Evolutionary conservation across 2,888 invertebrate species (phyloP).

Genomic region (Sinotaia quadrata): DNA sequence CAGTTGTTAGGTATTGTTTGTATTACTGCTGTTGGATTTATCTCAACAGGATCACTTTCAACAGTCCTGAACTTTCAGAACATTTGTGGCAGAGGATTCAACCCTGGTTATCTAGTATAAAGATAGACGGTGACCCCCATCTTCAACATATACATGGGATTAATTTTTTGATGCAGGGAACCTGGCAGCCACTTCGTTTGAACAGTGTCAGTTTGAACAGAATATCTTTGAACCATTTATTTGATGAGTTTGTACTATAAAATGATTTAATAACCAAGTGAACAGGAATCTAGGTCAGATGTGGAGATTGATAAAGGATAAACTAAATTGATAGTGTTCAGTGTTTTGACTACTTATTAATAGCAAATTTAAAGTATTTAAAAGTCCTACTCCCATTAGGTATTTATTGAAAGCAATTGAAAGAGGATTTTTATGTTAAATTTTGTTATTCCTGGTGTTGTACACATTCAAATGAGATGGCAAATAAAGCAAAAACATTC

Average conservation of each 20-base stretch:
- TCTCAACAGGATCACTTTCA: conserved; percentile 51
- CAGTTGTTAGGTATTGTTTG: background rate
- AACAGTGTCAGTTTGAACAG: conserved; percentile 56
- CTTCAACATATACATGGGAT: conserved; percentile 57
- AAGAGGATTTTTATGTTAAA: too few relatives aligned
- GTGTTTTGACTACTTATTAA: too few relatives aligned
- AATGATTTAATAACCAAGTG: background rate
- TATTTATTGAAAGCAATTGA: too few relatives aligned
- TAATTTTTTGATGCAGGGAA: conserved; percentile 54
- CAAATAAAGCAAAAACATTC: too few relatives aligned
- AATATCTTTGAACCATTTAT: background rate
- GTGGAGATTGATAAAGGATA: too few relatives aligned
- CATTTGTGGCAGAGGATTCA: conserved; percentile 52
- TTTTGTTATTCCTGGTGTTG: too few relatives aligned
- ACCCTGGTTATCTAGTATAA: conserved; percentile 46
- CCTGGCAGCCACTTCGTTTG: conserved; percentile 58
- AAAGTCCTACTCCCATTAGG: too few relatives aligned
- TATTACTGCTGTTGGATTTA: conserved; percentile 1
- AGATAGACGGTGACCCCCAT: conserved; percentile 53
- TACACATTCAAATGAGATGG: too few relatives aligned
- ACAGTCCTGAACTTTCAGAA: conserved; percentile 48
- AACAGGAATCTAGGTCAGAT: too few relatives aligned
- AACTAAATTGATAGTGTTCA: too few relatives aligned
- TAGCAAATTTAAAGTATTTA: too few relatives aligned
- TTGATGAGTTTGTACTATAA: background rate